Conservation (phyloP, 2,888 invertebrate species). For the Acanthococcus lagerstroemiae region DNA sequence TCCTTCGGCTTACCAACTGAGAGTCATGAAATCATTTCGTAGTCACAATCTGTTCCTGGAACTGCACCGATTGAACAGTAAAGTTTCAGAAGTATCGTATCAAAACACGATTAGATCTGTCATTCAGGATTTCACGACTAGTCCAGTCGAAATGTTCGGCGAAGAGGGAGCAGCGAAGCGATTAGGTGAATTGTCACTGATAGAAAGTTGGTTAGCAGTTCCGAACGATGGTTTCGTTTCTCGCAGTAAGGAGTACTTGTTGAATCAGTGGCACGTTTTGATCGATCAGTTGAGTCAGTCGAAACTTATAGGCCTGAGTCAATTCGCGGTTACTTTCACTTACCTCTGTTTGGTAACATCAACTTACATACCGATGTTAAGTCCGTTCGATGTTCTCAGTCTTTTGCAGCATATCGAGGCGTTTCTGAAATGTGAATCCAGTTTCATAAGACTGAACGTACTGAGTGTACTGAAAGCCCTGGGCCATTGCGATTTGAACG, state of each 20-base stretch:
- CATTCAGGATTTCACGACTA: not conserved
- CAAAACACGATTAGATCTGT: not conserved
- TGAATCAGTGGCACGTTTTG: not conserved
- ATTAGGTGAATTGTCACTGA: not conserved
- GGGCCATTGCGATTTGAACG: not conserved
- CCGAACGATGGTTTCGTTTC: not conserved
- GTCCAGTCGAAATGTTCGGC: not conserved
- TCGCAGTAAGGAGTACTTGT: not conserved
- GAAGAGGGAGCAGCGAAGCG: not conserved
- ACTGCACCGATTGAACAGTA: not conserved
- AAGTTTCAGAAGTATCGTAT: not conserved
- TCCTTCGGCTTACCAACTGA: not conserved
- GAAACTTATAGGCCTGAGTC: not conserved
- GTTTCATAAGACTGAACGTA: not conserved
- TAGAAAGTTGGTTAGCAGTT: not conserved
- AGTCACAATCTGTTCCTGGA: not conserved
- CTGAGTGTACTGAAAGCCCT: not conserved
- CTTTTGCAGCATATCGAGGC: not conserved
- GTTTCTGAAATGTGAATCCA: not conserved
- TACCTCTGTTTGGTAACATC: no score
- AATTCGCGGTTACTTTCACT: not conserved
- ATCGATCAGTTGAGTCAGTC: not conserved
- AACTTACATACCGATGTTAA: not conserved
- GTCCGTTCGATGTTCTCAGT: not conserved
- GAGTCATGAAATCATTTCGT: not conserved